phyloP scores from a whole-genome alignment of 1,140 invertebrate species.

The Triops cancriformis region DNA sequence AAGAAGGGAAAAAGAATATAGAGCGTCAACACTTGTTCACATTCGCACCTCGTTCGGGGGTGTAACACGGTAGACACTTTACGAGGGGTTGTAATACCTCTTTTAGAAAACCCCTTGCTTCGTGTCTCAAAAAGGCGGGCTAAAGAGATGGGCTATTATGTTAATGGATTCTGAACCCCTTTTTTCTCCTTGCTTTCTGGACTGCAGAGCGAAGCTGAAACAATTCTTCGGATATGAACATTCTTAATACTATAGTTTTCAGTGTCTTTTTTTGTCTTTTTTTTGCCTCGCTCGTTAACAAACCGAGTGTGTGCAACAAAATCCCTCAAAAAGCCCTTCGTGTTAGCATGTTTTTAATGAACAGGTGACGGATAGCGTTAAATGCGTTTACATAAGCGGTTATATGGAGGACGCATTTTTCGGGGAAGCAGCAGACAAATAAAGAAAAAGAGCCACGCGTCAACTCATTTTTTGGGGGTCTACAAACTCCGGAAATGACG shows the following conservation, averaged over 20 bases:
- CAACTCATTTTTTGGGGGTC: background rate
- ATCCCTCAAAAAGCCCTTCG: background rate
- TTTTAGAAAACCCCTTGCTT: background rate
- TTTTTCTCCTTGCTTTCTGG: background rate
- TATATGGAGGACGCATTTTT: slow-evolving; percentile 10
- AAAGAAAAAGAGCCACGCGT: slow-evolving; percentile 9
- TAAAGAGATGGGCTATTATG: slow-evolving; percentile 10
- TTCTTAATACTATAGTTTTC: no score
- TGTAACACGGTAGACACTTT: slow-evolving; percentile 10
- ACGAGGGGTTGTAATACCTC: slow-evolving; percentile 11
- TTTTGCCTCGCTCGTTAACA: no score
- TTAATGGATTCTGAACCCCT: background rate
- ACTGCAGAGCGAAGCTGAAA: no score
- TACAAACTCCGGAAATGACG: slow-evolving; percentile 4
- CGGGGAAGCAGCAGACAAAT: background rate
- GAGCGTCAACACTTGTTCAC: background rate
- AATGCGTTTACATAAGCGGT: background rate
- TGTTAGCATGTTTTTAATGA: background rate
- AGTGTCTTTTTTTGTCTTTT: no score
- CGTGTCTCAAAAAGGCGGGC: background rate
- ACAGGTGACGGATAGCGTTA: background rate
- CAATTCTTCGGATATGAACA: no score
- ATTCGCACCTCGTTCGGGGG: background rate
- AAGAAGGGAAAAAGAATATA: background rate
- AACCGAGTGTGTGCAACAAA: background rate